These are phyloP conservation scores for Tenthredo scrophulariae DNA, from an alignment of 2,888 invertebrate species.

Conservation along the genomic window DNA sequence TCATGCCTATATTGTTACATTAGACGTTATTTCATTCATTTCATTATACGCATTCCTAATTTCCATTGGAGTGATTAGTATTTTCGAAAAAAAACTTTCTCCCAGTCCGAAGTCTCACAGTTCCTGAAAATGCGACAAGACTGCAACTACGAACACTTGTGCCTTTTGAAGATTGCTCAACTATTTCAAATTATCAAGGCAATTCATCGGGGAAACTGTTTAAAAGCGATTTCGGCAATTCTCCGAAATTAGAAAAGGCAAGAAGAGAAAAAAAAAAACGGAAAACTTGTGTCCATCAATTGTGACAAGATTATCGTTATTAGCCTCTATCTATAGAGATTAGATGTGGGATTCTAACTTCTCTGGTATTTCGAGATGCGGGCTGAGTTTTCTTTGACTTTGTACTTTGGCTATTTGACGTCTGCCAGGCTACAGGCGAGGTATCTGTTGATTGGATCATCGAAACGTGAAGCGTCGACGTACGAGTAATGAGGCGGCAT, in stretches of 20 bases:
- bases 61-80: background rate
- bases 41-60: too few relatives aligned
- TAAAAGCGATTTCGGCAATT: background rate
- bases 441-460: slow-evolving; percentile 48
- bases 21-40: background rate
- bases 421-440: slow-evolving; percentile 16
- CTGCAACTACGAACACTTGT: background rate
- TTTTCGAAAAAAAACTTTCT: background rate
- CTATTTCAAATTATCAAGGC: background rate
- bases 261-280: background rate
- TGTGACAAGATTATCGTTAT: slow-evolving; percentile 15
- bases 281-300: background rate
- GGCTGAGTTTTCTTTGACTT: slow-evolving; percentile 33
- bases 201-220: background rate
- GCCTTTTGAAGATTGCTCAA: background rate
- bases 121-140: background rate
- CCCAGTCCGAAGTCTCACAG: background rate
- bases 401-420: slow-evolving; percentile 3
- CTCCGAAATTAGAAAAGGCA: background rate
- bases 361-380: slow-evolving; percentile 22
- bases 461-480: slow-evolving; percentile 42
- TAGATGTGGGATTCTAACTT: slow-evolving; percentile 22
- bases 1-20: background rate
- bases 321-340: background rate
- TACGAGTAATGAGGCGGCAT: slow-evolving; percentile 14